Evolutionary conservation across 2,797 vertebrate genomes (phyloP).

Genomic region (Sebastes vulpes): DNA sequence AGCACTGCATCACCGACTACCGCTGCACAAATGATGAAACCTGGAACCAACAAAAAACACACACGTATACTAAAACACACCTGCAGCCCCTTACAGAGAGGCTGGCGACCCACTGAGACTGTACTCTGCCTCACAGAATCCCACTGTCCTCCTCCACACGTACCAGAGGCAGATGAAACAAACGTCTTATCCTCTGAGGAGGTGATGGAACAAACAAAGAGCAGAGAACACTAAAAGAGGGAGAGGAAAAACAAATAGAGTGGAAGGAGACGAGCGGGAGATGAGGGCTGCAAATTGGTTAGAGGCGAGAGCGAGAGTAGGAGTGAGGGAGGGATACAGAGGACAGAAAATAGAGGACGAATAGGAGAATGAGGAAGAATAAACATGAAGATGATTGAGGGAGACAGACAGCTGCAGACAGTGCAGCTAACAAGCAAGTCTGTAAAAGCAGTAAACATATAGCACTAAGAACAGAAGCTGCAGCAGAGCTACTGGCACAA

Average conservation of each 20-base stretch:
- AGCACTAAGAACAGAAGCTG: background rate
- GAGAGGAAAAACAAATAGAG: slow-evolving; percentile 38
- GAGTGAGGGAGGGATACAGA: background rate
- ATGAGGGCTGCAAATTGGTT: slow-evolving; percentile 38
- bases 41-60: background rate
- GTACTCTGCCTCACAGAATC: slow-evolving; percentile 1
- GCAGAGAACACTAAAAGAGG: slow-evolving; percentile 23
- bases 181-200: slow-evolving; percentile 38
- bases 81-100: background rate
- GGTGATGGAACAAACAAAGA: slow-evolving; percentile 47
- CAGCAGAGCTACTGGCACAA: background rate
- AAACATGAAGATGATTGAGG: slow-evolving; percentile 28
- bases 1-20: background rate
- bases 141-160: slow-evolving; percentile 17
- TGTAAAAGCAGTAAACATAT: background rate
- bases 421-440: slow-evolving; percentile 6
- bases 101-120: slow-evolving; percentile 8
- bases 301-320: background rate
- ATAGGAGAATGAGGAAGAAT: background rate
- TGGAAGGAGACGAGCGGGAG: slow-evolving; percentile 18
- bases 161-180: slow-evolving; percentile 43
- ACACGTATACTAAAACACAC: background rate
- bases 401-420: background rate
- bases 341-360: slow-evolving; percentile 43
- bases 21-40: background rate